These are phyloP conservation scores for Neoarius graeffei DNA, from an alignment of 2,113 vertebrate genomes.

Conservation along the genomic window DNA sequence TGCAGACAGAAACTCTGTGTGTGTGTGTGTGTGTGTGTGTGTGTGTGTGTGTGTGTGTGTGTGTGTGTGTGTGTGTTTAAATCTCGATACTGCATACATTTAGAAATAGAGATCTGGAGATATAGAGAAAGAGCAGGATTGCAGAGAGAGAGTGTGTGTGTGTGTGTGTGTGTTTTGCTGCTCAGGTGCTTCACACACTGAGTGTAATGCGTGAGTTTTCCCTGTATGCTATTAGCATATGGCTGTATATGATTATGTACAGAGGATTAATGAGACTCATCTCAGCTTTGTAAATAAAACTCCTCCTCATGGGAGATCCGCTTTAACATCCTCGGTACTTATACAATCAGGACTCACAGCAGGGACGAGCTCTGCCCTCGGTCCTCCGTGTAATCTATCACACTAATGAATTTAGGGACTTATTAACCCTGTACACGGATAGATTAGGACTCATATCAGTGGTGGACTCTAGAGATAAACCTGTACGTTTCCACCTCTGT, in stretches of 20 bases:
- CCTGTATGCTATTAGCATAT: conserved; percentile 16
- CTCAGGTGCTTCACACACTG: background rate
- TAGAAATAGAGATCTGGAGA: background rate
- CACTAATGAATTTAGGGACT: conserved; percentile 50
- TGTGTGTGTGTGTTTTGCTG: background rate
- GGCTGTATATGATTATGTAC: conserved; percentile 23
- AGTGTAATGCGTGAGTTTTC: background rate
- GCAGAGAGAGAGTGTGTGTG: background rate
- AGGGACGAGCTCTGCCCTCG: background rate
- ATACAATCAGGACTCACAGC: conserved; percentile 17
- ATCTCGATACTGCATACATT: background rate
- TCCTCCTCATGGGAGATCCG: conserved; percentile 8
- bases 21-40: conserved; percentile 2
- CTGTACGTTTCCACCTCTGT: conserved; percentile 11
- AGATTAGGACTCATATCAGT: conserved; percentile 28
- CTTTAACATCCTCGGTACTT: conserved; percentile 17
- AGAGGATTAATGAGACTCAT: conserved; percentile 23
- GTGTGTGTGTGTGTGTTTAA: background rate
- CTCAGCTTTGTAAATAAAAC: conserved; percentile 31
- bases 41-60: background rate
- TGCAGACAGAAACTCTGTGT: background rate
- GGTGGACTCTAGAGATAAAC: background rate
- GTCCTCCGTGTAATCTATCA: conserved; percentile 35
- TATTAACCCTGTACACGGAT: conserved; percentile 31
- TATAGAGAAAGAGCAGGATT: background rate